Conservation (phyloP, 2,888 invertebrate genomes). For the Rhopalosiphum nymphaeae region DNA sequence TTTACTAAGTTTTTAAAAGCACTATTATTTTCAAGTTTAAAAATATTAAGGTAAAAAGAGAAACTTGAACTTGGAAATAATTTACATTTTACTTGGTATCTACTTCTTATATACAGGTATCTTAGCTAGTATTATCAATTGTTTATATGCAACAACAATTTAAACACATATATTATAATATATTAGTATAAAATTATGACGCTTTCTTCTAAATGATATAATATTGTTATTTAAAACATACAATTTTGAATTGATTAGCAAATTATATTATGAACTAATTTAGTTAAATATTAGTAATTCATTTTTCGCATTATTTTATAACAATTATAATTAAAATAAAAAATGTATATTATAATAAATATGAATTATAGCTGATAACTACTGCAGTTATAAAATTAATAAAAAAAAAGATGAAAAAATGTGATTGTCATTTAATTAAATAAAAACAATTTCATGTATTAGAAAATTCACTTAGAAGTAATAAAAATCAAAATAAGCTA, state of each 20-base stretch:
- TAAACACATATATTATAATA: not conserved
- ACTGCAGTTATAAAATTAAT: not conserved
- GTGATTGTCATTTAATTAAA: not conserved
- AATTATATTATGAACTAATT: not conserved
- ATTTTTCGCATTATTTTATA: not conserved
- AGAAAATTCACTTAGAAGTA: not conserved
- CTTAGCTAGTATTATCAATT: not conserved
- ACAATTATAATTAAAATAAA: not conserved
- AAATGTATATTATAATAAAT: not conserved
- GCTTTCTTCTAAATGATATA: not conserved
- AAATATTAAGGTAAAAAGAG: not conserved
- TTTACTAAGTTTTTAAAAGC: not conserved
- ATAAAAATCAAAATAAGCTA: not conserved
- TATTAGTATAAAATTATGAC: not conserved
- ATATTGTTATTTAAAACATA: not conserved
- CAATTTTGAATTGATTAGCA: not conserved
- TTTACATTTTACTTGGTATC: slow-evolving; percentile 2
- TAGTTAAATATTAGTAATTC: not conserved
- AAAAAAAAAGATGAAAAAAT: not conserved
- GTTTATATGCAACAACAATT: not conserved
- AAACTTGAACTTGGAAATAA: not conserved
- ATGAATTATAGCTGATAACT: not conserved
- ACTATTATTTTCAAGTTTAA: not conserved
- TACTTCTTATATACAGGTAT: not conserved
- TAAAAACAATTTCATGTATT: not conserved